phyloP scores from a whole-genome alignment of 1,140 invertebrate species.

The Halesus radiatus region DNA sequence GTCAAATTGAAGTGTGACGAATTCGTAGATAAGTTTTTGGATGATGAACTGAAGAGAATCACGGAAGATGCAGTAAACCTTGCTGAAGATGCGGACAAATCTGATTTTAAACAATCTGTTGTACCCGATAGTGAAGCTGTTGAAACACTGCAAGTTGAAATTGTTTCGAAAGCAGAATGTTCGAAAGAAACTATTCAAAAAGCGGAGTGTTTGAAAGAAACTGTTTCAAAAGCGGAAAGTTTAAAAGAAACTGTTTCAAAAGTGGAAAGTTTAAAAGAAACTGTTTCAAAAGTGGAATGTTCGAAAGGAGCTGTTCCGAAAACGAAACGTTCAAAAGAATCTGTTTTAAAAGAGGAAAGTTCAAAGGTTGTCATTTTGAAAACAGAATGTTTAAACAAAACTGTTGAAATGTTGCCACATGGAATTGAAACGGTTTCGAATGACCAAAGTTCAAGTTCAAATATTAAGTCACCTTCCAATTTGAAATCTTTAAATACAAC shows the following conservation, averaged over 20 bases:
- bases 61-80: background rate
- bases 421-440: too few relatives aligned
- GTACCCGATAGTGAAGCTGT: background rate
- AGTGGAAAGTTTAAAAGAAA: background rate
- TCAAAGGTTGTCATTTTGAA: too few relatives aligned
- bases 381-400: too few relatives aligned
- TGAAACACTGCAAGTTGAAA: background rate
- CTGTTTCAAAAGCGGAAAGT: background rate
- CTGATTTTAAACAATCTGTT: background rate
- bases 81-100: background rate
- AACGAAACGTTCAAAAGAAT: too few relatives aligned
- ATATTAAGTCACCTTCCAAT: too few relatives aligned
- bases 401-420: too few relatives aligned
- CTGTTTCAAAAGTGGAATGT: background rate
- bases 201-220: background rate
- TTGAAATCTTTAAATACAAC: background rate
- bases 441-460: too few relatives aligned
- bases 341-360: too few relatives aligned
- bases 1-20: conserved; percentile 5
- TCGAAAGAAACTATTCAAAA: too few relatives aligned
- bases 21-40: background rate
- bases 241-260: background rate
- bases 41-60: background rate
- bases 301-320: background rate
- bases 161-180: background rate